A percentile compares a stretch with the other conserved stretches of the same genome.
These are phyloP conservation scores for Sturnus vulgaris DNA, from an alignment of 2,113 vertebrate genomes.

Conservation along the genomic window DNA sequence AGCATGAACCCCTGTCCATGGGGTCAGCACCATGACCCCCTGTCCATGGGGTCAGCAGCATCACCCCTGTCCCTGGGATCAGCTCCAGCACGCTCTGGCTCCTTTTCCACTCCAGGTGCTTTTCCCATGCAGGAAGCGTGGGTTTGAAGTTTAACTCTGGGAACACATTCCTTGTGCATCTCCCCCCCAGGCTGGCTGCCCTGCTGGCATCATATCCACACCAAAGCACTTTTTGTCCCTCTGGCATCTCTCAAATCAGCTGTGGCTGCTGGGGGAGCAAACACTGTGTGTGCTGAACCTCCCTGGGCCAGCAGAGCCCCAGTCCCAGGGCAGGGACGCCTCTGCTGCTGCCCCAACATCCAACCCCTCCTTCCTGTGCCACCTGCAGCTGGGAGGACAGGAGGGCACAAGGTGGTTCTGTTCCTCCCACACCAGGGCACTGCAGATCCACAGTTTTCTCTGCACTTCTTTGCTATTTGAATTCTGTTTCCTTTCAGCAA, in stretches of 20 bases:
- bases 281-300: background rate
- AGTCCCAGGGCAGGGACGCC: background rate
- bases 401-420: background rate
- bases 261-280: background rate
- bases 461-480: background rate
- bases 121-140: background rate
- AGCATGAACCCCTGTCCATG: too few relatives aligned
- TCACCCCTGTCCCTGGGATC: background rate
- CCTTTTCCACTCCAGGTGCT: background rate
- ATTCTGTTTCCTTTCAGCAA: background rate
- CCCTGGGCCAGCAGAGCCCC: background rate
- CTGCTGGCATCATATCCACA: background rate
- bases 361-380: background rate
- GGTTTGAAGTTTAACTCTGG: background rate
- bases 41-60: too few relatives aligned
- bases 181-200: background rate
- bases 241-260: background rate
- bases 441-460: background rate
- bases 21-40: too few relatives aligned
- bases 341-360: background rate
- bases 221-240: background rate
- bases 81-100: background rate
- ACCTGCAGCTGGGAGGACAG: background rate
- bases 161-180: background rate
- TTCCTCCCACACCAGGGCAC: background rate